Percentiles rank a stretch among this genome's conserved stretches.
Conservation (phyloP, 2,888 invertebrate genomes). For the Cerceris ruficornis region DNA sequence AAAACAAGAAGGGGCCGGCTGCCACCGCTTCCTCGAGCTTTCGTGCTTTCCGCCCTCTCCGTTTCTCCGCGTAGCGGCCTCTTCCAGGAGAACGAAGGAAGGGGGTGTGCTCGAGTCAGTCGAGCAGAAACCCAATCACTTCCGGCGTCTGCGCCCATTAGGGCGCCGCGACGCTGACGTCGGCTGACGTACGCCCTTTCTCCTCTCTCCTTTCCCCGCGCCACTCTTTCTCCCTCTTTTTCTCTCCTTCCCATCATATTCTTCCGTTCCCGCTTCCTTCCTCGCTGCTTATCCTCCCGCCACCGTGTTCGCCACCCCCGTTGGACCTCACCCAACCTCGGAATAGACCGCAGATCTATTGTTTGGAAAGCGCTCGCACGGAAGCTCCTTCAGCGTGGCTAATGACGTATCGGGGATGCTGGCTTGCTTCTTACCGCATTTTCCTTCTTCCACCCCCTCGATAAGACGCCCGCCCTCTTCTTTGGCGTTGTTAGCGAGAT, state of each 20-base stretch:
- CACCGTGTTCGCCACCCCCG: constrained; percentile 31
- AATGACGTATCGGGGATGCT: constrained; percentile 73
- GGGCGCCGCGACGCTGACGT: constrained; percentile 82
- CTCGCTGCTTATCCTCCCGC: constrained; percentile 56
- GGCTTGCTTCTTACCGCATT: constrained; percentile 52
- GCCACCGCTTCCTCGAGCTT: constrained; percentile 55
- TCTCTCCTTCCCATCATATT: constrained; percentile 42
- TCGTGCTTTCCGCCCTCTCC: constrained; percentile 38
- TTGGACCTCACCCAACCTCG: constrained; percentile 69
- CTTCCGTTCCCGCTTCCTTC: constrained; percentile 20
- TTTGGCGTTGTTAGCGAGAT: constrained; percentile 44
- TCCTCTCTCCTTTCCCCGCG: constrained; percentile 55
- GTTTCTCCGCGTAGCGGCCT: constrained; percentile 48
- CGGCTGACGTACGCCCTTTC: constrained; percentile 80
- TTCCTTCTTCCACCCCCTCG: constrained; percentile 24
- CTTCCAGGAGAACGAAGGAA: constrained; percentile 57
- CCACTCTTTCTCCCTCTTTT: constrained; percentile 30
- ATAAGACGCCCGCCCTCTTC: constrained; percentile 32
- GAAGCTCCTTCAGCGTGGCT: constrained; percentile 72
- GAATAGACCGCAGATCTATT: constrained; percentile 79
- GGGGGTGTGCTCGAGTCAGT: constrained; percentile 79
- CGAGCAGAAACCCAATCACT: constrained; percentile 85
- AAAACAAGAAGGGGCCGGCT: constrained; percentile 76
- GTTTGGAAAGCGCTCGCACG: constrained; percentile 77
- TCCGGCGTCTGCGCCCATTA: constrained; percentile 85